Evolutionary conservation across 2,888 invertebrate genomes (phyloP).

Genomic region (Drosophila dives): DNA sequence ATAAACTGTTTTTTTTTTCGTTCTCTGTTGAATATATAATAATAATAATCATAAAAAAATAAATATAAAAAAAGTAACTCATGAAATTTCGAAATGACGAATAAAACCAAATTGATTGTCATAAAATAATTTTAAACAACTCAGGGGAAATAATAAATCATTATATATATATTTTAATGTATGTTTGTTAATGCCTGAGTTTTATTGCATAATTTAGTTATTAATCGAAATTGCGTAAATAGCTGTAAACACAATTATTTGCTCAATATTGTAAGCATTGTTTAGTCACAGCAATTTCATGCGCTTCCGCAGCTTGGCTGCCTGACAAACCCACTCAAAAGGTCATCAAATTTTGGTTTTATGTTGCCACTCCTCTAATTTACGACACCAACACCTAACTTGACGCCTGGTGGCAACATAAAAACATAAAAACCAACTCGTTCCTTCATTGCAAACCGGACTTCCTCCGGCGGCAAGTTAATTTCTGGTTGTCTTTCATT

Average conservation of each 20-base stretch:
- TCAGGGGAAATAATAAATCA: conserved; percentile 2
- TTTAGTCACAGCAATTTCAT: conserved; percentile 22
- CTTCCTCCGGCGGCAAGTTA: conserved; percentile 14
- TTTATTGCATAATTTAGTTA: conserved; percentile 1
- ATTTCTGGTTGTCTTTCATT: conserved; percentile 20
- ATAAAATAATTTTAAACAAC: conserved; percentile 15
- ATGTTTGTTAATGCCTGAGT: not conserved
- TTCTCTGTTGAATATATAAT: conserved; percentile 47
- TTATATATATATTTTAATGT: not conserved
- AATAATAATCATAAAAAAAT: conserved; percentile 33
- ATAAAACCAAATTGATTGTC: conserved; percentile 43
- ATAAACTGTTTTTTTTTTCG: conserved; percentile 44
- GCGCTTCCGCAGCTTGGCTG: conserved; percentile 27
- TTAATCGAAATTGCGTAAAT: conserved; percentile 23
- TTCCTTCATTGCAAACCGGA: conserved; percentile 6
- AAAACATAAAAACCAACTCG: conserved; percentile 17
- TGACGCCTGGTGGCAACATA: conserved; percentile 11
- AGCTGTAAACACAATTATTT: not conserved
- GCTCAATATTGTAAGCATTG: conserved; percentile 1
- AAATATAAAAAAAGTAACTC: conserved; percentile 13
- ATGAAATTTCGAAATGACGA: conserved; percentile 19
- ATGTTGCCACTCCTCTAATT: conserved; percentile 41
- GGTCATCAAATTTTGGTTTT: conserved; percentile 43
- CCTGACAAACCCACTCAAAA: conserved; percentile 4
- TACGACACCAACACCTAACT: conserved; percentile 30